Conservation (phyloP, 2,113 vertebrate genomes). For the Pyrgilauda ruficollis region DNA sequence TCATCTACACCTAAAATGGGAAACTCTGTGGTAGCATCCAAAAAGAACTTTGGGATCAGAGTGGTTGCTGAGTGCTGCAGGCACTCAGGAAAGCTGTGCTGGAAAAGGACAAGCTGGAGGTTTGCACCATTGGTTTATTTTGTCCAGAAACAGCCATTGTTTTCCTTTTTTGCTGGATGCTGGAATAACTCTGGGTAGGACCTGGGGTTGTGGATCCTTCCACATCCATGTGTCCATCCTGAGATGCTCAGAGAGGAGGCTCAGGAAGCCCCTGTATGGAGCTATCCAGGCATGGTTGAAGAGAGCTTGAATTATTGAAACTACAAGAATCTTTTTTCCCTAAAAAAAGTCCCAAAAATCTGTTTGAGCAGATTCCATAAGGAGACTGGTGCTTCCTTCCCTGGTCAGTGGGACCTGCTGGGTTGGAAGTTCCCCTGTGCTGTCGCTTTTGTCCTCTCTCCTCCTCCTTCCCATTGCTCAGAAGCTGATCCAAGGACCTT, state of each 20-base stretch:
- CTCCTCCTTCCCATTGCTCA: neutral
- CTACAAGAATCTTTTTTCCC: neutral
- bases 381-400: neutral
- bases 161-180: neutral
- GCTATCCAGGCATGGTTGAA: neutral
- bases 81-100: neutral
- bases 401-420: rapidly evolving
- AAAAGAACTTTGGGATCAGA: neutral
- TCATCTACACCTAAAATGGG: neutral
- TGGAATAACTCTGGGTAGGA: neutral
- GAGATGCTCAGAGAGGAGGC: neutral
- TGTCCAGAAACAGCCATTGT: neutral
- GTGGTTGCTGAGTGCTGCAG: neutral
- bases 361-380: neutral
- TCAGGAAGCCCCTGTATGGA: neutral
- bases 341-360: neutral
- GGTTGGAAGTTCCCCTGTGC: neutral
- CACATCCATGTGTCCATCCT: rapidly evolving
- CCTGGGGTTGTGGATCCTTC: neutral
- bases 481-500: neutral
- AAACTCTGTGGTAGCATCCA: neutral
- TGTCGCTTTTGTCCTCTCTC: neutral
- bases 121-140: neutral
- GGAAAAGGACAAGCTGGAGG: neutral
- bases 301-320: neutral